A percentile compares a stretch with the other conserved stretches of the same genome.
Evolutionary conservation across 2,113 vertebrate genomes (phyloP).

Genomic region (Campylomormyrus tamandua): DNA sequence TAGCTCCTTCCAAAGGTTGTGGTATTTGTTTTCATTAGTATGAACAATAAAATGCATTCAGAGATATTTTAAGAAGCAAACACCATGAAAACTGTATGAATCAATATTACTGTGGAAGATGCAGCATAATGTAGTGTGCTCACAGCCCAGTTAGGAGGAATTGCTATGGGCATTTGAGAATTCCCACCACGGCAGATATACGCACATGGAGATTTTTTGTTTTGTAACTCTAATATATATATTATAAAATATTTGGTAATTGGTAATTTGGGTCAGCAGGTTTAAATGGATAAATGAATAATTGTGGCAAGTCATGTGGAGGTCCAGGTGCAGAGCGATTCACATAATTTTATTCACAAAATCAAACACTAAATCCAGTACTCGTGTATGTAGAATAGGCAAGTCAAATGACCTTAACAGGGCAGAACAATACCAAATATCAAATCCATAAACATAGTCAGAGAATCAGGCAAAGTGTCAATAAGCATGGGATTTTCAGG

Average conservation of each 20-base stretch:
- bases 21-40: slow-evolving; percentile 12
- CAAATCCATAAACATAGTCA: not conserved
- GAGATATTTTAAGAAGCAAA: slow-evolving; percentile 1
- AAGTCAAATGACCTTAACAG: not conserved
- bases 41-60: slow-evolving; percentile 8
- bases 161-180: not conserved
- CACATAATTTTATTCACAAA: too few relatives aligned
- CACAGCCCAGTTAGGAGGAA: not conserved
- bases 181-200: not conserved
- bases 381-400: not conserved
- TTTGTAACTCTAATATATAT: not conserved
- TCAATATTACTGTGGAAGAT: slow-evolving; percentile 5
- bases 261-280: not conserved
- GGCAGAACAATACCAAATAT: not conserved
- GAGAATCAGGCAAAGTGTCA: not conserved
- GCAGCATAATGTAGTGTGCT: not conserved
- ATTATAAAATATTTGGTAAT: not conserved
- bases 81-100: slow-evolving; percentile 8
- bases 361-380: not conserved
- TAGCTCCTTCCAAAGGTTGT: slow-evolving; percentile 25
- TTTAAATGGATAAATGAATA: not conserved
- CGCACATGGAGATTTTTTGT: not conserved
- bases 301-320: not conserved
- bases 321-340: too few relatives aligned
- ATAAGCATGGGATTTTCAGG: not conserved